A percentile compares a stretch with the other conserved stretches of the same genome.
Conservation (phyloP, 2,113 vertebrate genomes). For the Malurus melanocephalus region DNA sequence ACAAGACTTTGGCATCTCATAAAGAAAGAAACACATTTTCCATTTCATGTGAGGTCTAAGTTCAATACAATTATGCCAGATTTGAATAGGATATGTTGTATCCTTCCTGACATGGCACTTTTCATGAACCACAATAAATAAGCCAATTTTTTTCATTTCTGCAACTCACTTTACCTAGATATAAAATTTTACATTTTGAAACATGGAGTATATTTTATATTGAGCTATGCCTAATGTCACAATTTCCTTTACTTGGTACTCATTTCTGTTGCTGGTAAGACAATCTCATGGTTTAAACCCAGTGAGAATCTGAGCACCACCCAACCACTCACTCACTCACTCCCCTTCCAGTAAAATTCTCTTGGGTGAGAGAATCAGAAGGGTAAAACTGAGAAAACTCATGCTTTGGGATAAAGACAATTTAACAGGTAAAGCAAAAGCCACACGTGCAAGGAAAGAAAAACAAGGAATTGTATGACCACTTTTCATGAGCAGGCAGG, state of each 20-base stretch:
- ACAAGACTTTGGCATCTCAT: background rate
- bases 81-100: background rate
- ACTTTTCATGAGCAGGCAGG: background rate
- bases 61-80: background rate
- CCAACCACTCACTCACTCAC: background rate
- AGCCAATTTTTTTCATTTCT: background rate
- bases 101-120: background rate
- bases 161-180: background rate
- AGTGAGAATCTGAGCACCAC: background rate
- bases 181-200: background rate
- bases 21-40: background rate
- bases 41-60: background rate
- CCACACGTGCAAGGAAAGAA: background rate
- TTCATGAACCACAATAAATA: background rate
- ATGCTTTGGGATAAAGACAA: background rate
- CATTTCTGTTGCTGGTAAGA: background rate
- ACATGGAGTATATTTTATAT: background rate
- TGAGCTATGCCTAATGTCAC: background rate
- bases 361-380: background rate
- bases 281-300: background rate
- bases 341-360: background rate
- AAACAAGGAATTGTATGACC: background rate
- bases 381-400: background rate
- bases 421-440: background rate
- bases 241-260: background rate